phyloP scores from a whole-genome alignment of 2,888 invertebrate genomes.

The Melanostoma mellinum region DNA sequence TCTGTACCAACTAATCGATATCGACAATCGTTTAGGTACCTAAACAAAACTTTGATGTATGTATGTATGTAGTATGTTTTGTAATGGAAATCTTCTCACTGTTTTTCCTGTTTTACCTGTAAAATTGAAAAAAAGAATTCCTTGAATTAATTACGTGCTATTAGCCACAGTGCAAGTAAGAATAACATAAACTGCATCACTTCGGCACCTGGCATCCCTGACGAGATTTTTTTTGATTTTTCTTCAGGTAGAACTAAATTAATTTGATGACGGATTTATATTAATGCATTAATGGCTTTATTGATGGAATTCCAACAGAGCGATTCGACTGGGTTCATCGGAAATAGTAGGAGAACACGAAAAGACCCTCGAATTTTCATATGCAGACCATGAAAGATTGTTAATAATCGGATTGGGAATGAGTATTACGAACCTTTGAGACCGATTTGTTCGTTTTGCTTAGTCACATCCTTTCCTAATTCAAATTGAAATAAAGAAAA shows the following conservation, averaged over 20 bases:
- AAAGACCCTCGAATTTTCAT: conserved; percentile 19
- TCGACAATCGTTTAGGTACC: too few relatives aligned
- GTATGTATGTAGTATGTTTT: too few relatives aligned
- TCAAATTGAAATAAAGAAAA: not conserved
- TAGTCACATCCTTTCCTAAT: conserved; percentile 25
- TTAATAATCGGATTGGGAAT: conserved; percentile 24
- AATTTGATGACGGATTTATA: conserved; percentile 35
- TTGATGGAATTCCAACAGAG: conserved; percentile 21
- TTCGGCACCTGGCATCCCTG: conserved; percentile 3
- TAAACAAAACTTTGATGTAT: too few relatives aligned
- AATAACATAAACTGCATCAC: not conserved
- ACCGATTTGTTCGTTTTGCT: conserved; percentile 13
- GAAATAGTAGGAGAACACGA: not conserved
- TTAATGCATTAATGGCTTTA: conserved; percentile 36
- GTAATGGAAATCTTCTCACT: not conserved
- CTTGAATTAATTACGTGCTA: conserved; percentile 54
- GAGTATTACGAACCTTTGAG: conserved; percentile 14
- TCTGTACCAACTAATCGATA: too few relatives aligned
- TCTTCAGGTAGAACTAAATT: conserved; percentile 8
- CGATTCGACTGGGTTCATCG: conserved; percentile 19
- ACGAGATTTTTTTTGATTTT: not conserved
- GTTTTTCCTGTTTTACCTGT: conserved; percentile 24
- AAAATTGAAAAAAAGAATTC: conserved; percentile 19
- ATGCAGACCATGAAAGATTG: conserved; percentile 12
- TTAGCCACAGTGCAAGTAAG: conserved; percentile 29